Base-by-base conservation (phyloP, 2,888 invertebrate species). In the Ennomos quercinarius region DNA sequence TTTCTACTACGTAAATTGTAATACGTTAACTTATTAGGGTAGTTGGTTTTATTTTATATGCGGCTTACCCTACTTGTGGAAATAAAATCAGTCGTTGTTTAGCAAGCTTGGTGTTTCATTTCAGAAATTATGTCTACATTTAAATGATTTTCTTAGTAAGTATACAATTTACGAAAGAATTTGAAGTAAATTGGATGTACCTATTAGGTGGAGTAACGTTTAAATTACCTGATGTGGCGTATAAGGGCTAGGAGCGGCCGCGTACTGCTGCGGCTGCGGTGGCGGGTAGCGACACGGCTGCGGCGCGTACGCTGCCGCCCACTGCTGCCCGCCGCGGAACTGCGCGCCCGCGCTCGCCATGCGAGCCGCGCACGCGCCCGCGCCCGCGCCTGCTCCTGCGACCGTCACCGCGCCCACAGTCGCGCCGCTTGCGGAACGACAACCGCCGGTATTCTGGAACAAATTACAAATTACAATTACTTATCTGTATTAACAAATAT, bases 321-420 rank as follows among this genome's bases (percentile, higher is more conserved):
- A 91, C 89, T 90, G 90, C 89, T 91, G 91, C 73, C 89, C 89
- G 83, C 91, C 91, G 89, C 91, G 91, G 86, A 74, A 90, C 83
- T 91, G 90, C 70, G 89, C 89, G 83, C 91, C 90, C 71, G 93
- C 88, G 93, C 91, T 84, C 84, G 93, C 86, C 93, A 93, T 87
- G 89, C 93, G 86, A 91, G 92, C 83, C 78, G 91, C 87, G 91
- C 93, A 87, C 90, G 89, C 84, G 87, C 92, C 84, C 81, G 88
- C 86, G 87, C 90, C 83, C 84, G 80, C 85, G 91, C 84, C 78
- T 80, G 91, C 86, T 85, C 89, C 76, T 81, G 93, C 84, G 86
- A 87, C 87, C 90, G 93, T 81, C 91, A 93, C 80, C 81, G 93
- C 83, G 91, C 93, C 80, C 84, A 86, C 74, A 80, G 90, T 78